Conservation (phyloP, 35 echinoderm and acorn worm genomes). For the Stichopus chloronotus region DNA sequence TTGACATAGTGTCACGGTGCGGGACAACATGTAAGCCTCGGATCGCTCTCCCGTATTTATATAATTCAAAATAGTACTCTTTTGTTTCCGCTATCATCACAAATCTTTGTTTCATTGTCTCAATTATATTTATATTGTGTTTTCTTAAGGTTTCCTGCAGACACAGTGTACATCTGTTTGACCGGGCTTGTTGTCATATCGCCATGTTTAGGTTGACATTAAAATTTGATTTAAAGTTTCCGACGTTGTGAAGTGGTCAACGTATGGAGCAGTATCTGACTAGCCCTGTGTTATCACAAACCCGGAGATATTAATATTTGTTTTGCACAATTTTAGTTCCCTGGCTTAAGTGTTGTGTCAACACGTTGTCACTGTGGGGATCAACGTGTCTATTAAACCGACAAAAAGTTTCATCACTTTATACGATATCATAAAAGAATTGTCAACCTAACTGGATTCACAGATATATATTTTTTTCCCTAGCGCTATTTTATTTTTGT, state of each 20-base stretch:
- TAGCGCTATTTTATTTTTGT: no score
- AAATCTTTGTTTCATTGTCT: neutral
- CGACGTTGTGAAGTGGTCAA: slow-evolving; percentile 6
- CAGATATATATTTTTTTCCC: no score
- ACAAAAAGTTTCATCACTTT: no score
- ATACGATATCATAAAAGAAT: no score
- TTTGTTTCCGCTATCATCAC: slow-evolving; percentile 3
- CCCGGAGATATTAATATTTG: neutral
- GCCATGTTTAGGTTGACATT: neutral
- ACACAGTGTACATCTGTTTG: neutral
- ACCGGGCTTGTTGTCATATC: neutral
- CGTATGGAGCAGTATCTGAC: neutral
- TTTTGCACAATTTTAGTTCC: slow-evolving; percentile 36
- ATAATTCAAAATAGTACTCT: neutral
- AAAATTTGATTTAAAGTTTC: slow-evolving; percentile 23
- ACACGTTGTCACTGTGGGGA: neutral
- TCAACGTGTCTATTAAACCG: no score
- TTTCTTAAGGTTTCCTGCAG: neutral
- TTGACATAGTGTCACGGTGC: neutral
- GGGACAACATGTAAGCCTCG: neutral
- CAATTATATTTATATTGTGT: neutral
- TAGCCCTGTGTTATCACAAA: neutral
- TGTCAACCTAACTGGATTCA: no score
- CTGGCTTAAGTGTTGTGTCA: slow-evolving; percentile 27
- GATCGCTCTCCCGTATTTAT: neutral